Conservation (phyloP, 2,888 invertebrate species). For the Apotomis capreana region DNA sequence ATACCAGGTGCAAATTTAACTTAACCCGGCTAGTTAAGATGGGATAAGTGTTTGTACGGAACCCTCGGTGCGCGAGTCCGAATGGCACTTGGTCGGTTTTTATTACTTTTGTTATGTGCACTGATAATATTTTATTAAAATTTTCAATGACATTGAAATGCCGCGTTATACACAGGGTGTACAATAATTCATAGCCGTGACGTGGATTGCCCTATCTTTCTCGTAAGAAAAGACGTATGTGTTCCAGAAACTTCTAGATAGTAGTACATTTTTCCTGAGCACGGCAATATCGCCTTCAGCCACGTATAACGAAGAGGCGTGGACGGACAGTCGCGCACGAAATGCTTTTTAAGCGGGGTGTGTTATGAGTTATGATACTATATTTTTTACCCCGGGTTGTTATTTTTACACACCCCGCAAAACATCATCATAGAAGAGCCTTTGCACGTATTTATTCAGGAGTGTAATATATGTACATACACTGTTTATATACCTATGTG, state of each 20-base stretch:
- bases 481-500: too few species aligned
- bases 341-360: not conserved
- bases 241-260: not conserved
- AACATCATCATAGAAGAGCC: too few species aligned
- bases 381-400: not conserved
- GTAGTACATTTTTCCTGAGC: not conserved
- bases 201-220: not conserved
- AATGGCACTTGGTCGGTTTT: too few species aligned
- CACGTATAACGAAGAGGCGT: conserved; percentile 40
- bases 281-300: conserved; percentile 17
- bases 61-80: too few species aligned
- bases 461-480: too few species aligned
- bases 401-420: too few species aligned
- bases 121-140: conserved; percentile 20
- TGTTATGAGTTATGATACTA: not conserved
- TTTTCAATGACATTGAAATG: conserved; percentile 23
- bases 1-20: too few species aligned
- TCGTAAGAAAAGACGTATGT: not conserved
- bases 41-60: too few species aligned
- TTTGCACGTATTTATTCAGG: too few species aligned
- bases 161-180: conserved; percentile 23
- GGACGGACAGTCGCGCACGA: conserved; percentile 19
- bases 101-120: not conserved
- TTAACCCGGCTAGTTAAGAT: too few species aligned
- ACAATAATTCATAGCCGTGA: conserved; percentile 25